phyloP scores from a whole-genome alignment of 2,113 vertebrate species.

The Pedetes capensis region DNA sequence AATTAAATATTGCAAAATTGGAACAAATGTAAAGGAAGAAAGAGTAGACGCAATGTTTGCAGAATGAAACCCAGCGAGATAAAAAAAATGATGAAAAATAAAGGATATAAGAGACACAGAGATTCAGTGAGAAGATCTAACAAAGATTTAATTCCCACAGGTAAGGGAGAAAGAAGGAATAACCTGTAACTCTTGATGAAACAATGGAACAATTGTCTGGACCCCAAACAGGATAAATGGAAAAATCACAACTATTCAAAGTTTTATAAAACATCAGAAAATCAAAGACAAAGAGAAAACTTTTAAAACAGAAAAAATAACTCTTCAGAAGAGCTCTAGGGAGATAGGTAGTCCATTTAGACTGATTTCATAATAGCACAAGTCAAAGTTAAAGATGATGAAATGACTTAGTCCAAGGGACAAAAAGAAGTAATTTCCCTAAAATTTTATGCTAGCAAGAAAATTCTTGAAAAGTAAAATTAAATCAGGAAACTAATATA shows the following conservation, averaged over 20 bases:
- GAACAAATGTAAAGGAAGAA: neutral
- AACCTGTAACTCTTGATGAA: neutral
- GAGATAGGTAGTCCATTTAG: neutral
- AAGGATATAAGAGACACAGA: neutral
- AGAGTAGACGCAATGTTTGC: neutral
- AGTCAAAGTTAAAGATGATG: too few species aligned
- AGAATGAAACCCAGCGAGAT: neutral
- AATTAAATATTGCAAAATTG: neutral
- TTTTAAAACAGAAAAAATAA: neutral
- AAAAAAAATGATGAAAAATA: neutral
- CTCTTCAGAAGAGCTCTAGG: neutral
- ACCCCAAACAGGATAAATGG: neutral
- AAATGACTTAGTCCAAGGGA: neutral
- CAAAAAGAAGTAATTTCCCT: neutral
- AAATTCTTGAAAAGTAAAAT: neutral
- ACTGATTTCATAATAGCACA: neutral
- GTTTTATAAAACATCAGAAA: neutral
- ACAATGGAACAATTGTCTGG: neutral
- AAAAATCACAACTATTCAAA: neutral
- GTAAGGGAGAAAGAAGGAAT: neutral
- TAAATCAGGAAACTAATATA: neutral
- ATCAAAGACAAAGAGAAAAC: neutral
- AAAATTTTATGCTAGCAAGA: neutral
- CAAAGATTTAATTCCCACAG: neutral
- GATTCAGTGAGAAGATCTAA: neutral